phyloP scores from a whole-genome alignment of 2,113 vertebrate genomes.

The Sinocyclocheilus maitianheensis region DNA sequence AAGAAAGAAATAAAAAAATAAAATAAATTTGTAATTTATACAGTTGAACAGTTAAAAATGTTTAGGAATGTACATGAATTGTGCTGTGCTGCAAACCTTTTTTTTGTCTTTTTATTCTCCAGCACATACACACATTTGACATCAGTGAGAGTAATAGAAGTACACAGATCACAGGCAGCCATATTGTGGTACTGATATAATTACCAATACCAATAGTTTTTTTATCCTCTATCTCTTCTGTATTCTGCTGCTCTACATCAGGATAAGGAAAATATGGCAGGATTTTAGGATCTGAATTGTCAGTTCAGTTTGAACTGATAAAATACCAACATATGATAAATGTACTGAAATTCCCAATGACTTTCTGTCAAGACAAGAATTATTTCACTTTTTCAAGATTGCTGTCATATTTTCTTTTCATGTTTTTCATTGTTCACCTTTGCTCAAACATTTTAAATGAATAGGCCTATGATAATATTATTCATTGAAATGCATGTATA shows the following conservation, averaged over 20 bases:
- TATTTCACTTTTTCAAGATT: not conserved
- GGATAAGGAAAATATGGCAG: not conserved
- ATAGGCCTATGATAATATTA: too few relatives aligned
- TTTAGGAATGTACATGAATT: not conserved
- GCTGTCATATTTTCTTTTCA: not conserved
- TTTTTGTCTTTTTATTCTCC: conserved; percentile 6
- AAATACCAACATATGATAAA: not conserved
- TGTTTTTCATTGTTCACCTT: not conserved
- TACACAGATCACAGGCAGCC: not conserved
- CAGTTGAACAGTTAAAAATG: not conserved
- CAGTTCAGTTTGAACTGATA: not conserved
- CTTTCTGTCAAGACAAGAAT: not conserved
- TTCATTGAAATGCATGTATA: not conserved
- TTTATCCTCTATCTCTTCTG: not conserved
- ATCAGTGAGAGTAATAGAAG: not conserved
- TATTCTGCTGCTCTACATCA: not conserved
- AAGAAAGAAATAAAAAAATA: not conserved
- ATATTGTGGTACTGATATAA: not conserved
- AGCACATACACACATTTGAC: not conserved
- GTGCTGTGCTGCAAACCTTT: not conserved
- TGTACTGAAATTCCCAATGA: not conserved
- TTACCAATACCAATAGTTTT: not conserved
- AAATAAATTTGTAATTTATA: not conserved
- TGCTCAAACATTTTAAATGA: not conserved
- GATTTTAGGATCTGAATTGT: not conserved